These are phyloP conservation scores for Clivina fossor DNA, from an alignment of 2,888 invertebrate species.

Conservation along the genomic window DNA sequence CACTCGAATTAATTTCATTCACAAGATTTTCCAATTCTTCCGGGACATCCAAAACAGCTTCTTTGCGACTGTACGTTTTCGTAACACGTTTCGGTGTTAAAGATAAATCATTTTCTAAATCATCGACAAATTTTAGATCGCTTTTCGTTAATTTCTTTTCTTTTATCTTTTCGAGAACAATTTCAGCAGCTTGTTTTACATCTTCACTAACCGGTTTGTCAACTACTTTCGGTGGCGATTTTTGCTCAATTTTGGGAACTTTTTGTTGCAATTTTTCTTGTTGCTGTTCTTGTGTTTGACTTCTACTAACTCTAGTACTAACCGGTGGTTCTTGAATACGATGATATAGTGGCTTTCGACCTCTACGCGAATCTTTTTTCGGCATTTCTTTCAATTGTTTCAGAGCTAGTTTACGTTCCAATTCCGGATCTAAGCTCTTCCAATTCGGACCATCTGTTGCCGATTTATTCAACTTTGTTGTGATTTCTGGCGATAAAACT, in stretches of 20 bases:
- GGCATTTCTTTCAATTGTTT: conserved; percentile 60
- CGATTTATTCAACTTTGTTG: conserved; percentile 26
- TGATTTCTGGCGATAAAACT: neutral
- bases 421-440: conserved; percentile 45
- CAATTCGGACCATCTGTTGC: too few relatives aligned
- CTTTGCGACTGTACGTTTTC: conserved; percentile 52
- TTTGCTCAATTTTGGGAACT: neutral
- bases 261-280: too few relatives aligned
- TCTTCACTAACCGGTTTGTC: conserved; percentile 5
- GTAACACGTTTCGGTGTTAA: conserved; percentile 47
- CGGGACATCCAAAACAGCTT: conserved; percentile 16
- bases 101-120: conserved; percentile 31
- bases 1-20: conserved; percentile 24
- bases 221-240: conserved; percentile 12
- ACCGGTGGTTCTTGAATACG: neutral
- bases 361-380: conserved; percentile 6
- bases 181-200: conserved; percentile 14
- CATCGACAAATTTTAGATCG: conserved; percentile 4
- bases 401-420: conserved; percentile 59
- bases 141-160: conserved; percentile 13
- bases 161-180: conserved; percentile 4
- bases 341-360: neutral
- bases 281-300: neutral
- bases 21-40: conserved; percentile 19
- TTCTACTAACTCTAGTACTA: too few relatives aligned